Evolutionary conservation across 2,797 vertebrate species (phyloP), one percentile per base, ranked within the genome.

Genomic region (Kryptolebias ocellatus): DNA sequence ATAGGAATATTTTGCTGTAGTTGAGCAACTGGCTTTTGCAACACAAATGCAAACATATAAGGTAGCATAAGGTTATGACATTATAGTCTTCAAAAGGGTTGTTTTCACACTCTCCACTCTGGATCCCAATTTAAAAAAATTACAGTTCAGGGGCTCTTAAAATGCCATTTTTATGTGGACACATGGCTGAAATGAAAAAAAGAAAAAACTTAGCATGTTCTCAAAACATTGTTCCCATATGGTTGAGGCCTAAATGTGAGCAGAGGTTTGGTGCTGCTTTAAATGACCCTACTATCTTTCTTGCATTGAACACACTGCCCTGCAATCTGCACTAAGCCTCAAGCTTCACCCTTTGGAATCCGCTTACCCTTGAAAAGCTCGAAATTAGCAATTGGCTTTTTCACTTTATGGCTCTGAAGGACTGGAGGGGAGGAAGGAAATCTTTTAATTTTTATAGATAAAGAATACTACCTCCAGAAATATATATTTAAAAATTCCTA

Each of bases 291-390:
- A 67, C 83, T 90, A 88, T 91, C 89, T 82, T 37, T 53, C 55
- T 63, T 70, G 85, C 88, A 79, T 89, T 89, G 89, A 90, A 88
- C 83, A 78, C 83, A 80, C 80, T 74, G 72, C 63, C 76, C 85
- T 78, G 78, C 83, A 90, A 89, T 93, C 90, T 88, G 79, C 86
- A 67, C 79, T 85, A 86, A 92, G 89, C 91, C 85, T 64, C 70
- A 0, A 89, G 89, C 86, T 81, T 87, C 82, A 77, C 84, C 82
- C 78, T 64, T 60, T 72, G 70, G 88, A 90, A 91, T 92, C 86
- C 83, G 80, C 88, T 91, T 91, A 88, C 74, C 81, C 86, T 83
- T 74, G 77, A 89, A 90, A 87, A 85, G 80, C 83, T 84, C 78
- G 78, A 86, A 90, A 90, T 91, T 90, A 89, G 83, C 66, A 69